phyloP scores from a whole-genome alignment of 2,888 invertebrate species.

The Philonicus albiceps region DNA sequence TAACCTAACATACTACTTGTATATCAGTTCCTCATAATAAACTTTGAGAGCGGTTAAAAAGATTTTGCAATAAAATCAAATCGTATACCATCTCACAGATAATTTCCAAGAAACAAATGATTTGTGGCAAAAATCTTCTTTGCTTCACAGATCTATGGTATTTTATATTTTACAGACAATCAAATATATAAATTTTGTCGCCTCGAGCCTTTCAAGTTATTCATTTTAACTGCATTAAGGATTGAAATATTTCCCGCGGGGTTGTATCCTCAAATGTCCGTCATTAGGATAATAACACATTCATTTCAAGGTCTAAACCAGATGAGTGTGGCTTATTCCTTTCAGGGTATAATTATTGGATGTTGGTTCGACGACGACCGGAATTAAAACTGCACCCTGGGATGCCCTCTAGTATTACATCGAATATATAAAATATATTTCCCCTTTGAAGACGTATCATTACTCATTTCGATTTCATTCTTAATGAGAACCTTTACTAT shows the following conservation, averaged over 20 bases:
- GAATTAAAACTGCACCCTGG: neutral
- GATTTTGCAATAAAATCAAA: neutral
- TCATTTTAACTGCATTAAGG: constrained; percentile 47
- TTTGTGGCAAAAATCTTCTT: neutral
- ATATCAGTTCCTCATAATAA: neutral
- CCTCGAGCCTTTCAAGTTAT: constrained; percentile 42
- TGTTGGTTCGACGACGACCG: neutral
- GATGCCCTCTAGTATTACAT: neutral
- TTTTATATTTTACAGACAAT: constrained; percentile 13
- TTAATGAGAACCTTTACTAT: neutral
- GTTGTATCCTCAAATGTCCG: constrained; percentile 39
- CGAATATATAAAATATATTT: neutral
- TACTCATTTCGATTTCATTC: neutral
- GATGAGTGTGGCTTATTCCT: constrained; percentile 29
- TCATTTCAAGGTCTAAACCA: constrained; percentile 42
- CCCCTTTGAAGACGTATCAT: neutral
- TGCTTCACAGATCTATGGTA: neutral
- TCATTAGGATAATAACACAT: constrained; percentile 49
- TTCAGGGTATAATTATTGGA: neutral
- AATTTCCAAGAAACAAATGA: neutral
- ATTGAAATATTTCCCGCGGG: neutral
- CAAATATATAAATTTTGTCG: constrained; percentile 36
- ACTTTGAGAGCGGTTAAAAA: neutral
- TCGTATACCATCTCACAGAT: neutral
- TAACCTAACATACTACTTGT: too few species aligned